Evolutionary conservation across 2,797 vertebrate species (phyloP), one percentile per base, ranked within the genome.

Genomic region (Scomberomorus guttatus): DNA sequence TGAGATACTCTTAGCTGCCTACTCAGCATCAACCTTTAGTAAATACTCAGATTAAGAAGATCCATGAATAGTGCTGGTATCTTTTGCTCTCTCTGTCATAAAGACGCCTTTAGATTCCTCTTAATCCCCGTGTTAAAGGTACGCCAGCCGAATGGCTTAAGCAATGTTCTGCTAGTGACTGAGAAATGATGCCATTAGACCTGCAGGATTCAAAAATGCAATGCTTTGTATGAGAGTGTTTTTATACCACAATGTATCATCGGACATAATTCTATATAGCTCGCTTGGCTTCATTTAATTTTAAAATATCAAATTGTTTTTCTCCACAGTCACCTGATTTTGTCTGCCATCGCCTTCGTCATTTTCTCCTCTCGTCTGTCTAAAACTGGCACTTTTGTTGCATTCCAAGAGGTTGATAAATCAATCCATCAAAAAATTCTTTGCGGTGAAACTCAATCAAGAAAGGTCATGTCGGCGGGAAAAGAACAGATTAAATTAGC

Each of bases 401-500:
- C 98, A 96, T 97, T 97, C 93, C 88, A 94, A 96, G 96, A 91
- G 97, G 97, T 98, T 99, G 98, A 99, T 99, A 99, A 99, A 99
- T 99, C 98, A 99, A 99, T 99, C 98, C 98, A 99, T 99, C 98
- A 99, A 98, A 98, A 98, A 98, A 98, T 98, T 97, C 92, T 97
- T 98, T 96, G 98, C 97, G 97, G 97, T 98, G 98, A 99, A 99
- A 99, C 98, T 99, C 98, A 99, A 99, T 99, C 98, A 99, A 97
- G 98, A 99, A 99, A 99, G 98, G 98, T 99, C 98, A 99, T 99
- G 98, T 99, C 97, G 98, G 97, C 97, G 96, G 97, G 98, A 99
- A 98, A 99, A 98, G 97, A 99, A 99, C 98, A 99, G 98, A 99
- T 99, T 99, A 99, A 99, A 99, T 99, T 99, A 99, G 98, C 98